Percentiles rank a stretch among this genome's conserved stretches.
phyloP scores from a whole-genome alignment of 1,140 invertebrate genomes.

The Cotesia vestalis region DNA sequence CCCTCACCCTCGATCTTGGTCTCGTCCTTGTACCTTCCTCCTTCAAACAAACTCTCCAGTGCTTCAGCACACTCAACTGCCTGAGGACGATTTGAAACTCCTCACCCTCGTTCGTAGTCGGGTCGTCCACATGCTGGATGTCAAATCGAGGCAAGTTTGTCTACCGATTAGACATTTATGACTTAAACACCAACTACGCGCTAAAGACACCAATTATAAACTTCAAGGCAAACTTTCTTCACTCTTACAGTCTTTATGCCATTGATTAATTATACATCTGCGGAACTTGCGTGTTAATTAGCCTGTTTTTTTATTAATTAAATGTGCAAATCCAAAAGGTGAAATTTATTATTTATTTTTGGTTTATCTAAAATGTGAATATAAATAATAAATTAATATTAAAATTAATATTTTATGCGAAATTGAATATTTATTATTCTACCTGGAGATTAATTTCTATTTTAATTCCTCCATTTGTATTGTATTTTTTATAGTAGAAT shows the following conservation, averaged over 20 bases:
- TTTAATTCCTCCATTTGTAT: too few relatives aligned
- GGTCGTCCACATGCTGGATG: neutral
- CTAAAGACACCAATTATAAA: conserved; percentile 39
- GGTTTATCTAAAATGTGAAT: too few relatives aligned
- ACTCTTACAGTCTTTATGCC: conserved; percentile 10
- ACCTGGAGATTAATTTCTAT: too few relatives aligned
- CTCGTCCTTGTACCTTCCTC: neutral
- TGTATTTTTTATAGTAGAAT: too few relatives aligned
- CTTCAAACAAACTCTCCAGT: conserved; percentile 31
- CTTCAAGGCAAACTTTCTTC: conserved; percentile 33
- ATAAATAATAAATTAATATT: too few relatives aligned
- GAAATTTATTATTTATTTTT: too few relatives aligned
- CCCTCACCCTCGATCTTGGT: neutral
- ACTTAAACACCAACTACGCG: conserved; percentile 38
- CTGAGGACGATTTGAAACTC: conserved; percentile 23
- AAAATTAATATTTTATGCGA: too few relatives aligned
- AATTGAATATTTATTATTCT: too few relatives aligned
- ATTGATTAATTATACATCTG: neutral
- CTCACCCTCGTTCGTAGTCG: neutral
- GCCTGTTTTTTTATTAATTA: too few relatives aligned
- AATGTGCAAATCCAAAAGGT: too few relatives aligned
- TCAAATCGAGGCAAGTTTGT: conserved; percentile 39
- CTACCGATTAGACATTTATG: conserved; percentile 48
- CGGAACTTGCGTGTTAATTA: too few relatives aligned
- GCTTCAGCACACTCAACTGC: conserved; percentile 21